These are phyloP conservation scores for Drosophila quasianomalipes DNA, from an alignment of 2,888 invertebrate species.

Conservation along the genomic window DNA sequence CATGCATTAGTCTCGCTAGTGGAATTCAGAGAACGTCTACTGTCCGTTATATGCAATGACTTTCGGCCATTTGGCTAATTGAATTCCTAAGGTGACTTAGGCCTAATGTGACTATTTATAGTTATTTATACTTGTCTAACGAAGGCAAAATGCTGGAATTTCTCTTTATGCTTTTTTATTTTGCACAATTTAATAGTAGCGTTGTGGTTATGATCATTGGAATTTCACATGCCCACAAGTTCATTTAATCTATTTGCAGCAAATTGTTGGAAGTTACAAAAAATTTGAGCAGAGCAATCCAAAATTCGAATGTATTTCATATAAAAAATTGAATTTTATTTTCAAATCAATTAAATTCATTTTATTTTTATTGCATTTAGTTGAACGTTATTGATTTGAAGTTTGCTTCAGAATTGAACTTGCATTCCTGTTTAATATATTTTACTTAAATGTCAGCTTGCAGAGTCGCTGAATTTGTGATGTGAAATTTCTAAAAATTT, in stretches of 20 bases:
- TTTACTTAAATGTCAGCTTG: background rate
- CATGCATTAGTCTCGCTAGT: conserved; percentile 25
- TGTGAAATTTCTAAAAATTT: background rate
- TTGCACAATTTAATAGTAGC: background rate
- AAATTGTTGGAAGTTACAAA: background rate
- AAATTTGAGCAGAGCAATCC: background rate
- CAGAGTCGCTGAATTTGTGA: background rate
- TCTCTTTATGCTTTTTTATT: background rate
- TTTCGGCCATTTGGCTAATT: conserved; percentile 71
- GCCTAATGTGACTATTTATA: conserved; percentile 22
- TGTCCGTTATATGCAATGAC: conserved; percentile 10
- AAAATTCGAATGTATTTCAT: background rate
- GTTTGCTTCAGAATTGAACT: background rate
- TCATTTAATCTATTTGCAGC: background rate
- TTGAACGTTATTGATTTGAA: background rate
- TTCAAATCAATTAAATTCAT: background rate
- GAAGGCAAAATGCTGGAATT: conserved; percentile 20
- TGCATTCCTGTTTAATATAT: background rate
- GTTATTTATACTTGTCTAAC: conserved; percentile 25
- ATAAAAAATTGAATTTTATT: background rate
- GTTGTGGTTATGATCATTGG: background rate
- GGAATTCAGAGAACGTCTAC: conserved; percentile 11
- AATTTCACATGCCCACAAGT: background rate
- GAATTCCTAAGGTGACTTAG: conserved; percentile 53
- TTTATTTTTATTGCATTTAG: background rate